Percentiles rank a stretch among this genome's conserved stretches.
phyloP scores from a whole-genome alignment of 92 coral and sea anemone genomes.

The Bergia puertoricense region DNA sequence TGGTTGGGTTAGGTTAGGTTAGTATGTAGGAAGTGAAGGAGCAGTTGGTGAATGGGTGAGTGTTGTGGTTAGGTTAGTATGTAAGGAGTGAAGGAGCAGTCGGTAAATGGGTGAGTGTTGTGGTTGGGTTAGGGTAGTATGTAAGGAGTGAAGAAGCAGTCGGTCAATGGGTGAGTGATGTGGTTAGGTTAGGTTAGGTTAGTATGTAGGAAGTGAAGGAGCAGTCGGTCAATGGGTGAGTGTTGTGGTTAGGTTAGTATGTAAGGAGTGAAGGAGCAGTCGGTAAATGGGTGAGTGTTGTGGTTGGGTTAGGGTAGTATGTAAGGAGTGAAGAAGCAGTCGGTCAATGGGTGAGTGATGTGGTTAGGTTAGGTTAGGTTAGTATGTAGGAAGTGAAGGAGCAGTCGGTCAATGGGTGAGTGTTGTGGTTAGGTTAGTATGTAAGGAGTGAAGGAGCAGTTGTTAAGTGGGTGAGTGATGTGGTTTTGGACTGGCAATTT shows the following conservation, averaged over 20 bases:
- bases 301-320: too few species aligned
- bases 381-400: neutral
- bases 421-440: neutral
- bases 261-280: neutral
- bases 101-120: neutral
- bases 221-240: neutral
- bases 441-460: neutral
- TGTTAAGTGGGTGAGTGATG: neutral
- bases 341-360: too few species aligned
- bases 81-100: conserved; percentile 26
- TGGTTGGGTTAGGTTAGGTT: too few species aligned
- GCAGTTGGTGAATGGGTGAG: too few species aligned
- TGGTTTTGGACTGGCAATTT: too few species aligned
- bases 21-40: too few species aligned
- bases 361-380: too few species aligned
- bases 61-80: conserved; percentile 2
- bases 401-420: neutral
- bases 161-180: neutral
- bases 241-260: neutral
- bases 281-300: neutral
- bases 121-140: neutral
- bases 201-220: neutral
- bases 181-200: neutral
- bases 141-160: neutral
- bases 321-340: too few species aligned